Evolutionary conservation across 64 coral and sea anemone species (phyloP).

Genomic region (Porites lutea): DNA sequence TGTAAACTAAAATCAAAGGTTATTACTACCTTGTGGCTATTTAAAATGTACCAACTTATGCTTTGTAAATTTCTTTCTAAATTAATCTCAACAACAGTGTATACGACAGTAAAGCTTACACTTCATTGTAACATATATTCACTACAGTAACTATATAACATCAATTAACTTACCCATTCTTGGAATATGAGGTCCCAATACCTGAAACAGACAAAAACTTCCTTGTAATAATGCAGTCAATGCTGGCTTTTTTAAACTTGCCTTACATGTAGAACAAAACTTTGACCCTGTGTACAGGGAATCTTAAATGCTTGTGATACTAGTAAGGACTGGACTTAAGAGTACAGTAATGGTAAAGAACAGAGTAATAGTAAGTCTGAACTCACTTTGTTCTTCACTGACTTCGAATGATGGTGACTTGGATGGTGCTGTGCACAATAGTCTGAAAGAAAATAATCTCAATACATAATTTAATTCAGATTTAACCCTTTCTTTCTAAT

Average conservation of each 20-base stretch:
- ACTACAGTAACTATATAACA: not conserved
- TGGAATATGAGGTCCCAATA: not conserved
- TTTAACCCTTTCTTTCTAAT: too few species aligned
- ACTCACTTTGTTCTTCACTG: not conserved
- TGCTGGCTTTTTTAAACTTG: too few species aligned
- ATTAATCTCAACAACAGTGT: too few species aligned
- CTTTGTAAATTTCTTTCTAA: too few species aligned
- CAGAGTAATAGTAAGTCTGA: not conserved
- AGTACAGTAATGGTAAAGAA: not conserved
- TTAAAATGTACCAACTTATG: too few species aligned
- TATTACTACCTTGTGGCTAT: too few species aligned
- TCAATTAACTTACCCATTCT: constrained; percentile 12
- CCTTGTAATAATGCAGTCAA: not conserved
- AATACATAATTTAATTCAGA: not conserved
- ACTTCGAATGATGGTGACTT: constrained; percentile 17
- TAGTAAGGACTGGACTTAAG: too few species aligned
- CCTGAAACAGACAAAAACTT: not conserved
- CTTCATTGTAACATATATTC: not conserved
- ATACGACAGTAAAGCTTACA: too few species aligned
- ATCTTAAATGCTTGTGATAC: too few species aligned
- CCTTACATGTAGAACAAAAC: too few species aligned
- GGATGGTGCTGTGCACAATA: constrained; percentile 8
- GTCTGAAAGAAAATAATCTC: not conserved
- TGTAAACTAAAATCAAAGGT: too few species aligned
- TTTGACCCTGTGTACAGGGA: not conserved